Base-by-base conservation (phyloP, 2,888 invertebrate genomes). In the Eucera pruinosa region DNA sequence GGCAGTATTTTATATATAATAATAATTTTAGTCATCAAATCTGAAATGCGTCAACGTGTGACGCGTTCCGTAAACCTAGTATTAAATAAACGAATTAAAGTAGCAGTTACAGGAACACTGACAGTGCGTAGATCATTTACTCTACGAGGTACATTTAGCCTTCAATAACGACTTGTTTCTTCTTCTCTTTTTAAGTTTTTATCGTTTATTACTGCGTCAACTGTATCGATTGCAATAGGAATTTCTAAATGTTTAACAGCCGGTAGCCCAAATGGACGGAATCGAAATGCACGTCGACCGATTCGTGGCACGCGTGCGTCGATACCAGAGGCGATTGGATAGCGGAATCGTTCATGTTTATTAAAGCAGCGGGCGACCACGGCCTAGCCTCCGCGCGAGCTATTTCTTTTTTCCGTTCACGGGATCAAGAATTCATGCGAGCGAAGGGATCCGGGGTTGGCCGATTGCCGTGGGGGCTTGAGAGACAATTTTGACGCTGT, bases 401-500 rank as follows among this genome's bases (percentile, higher is more conserved):
- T 60, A 45, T 79, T 70, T 74, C 61, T 70, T 62, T 62, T n/a
- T 50, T 64, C 57, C 70, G 74, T 52, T 57, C 66, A 23, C n/a
- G 66, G 66, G 75, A 66, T 45, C 50, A 77, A 73, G 71, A 78
- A 83, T 84, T 81, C 83, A 84, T 80, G 70, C 70, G 23, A 52
- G 41, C 54, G 55, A 64, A 66, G 75, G 72, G 70, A 81, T 67
- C 62, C 33, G 52, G 20, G 13, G 11, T 13, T 13, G 48, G 47
- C 54, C 71, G 69, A 70, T 47, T 45, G 33, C 13, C 18, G 20
- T 25, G 11, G 45, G 65, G 67, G 11, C 55, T 52, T 57, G 54
- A 68, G 68, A 69, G 75, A 67, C 71, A 76, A 61, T 81, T 76
- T 68, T 68, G 55, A 48, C 57, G 5, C 15, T 13, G n/a, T 41